Evolutionary conservation across 1,140 invertebrate genomes (phyloP).

Genomic region (Macrobrachium rosenbergii): DNA sequence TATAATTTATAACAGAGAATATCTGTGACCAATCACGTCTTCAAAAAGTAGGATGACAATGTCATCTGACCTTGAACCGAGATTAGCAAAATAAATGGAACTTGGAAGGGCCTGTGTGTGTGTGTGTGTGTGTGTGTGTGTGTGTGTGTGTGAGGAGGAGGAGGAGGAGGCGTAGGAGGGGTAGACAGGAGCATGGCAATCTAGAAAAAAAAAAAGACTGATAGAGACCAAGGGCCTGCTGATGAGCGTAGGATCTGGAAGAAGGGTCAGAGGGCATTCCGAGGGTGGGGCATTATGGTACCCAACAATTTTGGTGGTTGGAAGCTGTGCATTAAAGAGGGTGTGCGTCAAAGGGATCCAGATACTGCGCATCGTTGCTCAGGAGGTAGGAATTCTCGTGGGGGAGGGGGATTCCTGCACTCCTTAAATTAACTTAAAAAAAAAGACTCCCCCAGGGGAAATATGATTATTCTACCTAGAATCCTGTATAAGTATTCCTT

Average conservation of each 20-base stretch:
- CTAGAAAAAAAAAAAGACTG: not conserved
- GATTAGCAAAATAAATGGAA: not conserved
- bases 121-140: conserved; percentile 9
- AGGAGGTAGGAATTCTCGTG: too few relatives aligned
- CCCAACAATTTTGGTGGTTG: too few relatives aligned
- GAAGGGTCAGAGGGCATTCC: not conserved
- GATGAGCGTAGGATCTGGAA: not conserved
- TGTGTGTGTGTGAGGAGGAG: not conserved
- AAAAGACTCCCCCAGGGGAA: too few relatives aligned
- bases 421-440: too few relatives aligned
- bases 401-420: too few relatives aligned
- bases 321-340: too few relatives aligned
- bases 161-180: not conserved
- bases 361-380: too few relatives aligned
- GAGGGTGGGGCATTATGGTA: not conserved
- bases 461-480: too few relatives aligned
- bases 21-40: not conserved
- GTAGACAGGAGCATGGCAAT: not conserved
- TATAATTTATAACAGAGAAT: too few relatives aligned
- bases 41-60: not conserved
- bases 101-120: not conserved
- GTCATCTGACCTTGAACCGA: too few relatives aligned
- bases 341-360: too few relatives aligned
- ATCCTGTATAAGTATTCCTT: too few relatives aligned
- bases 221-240: not conserved